Evolutionary conservation across 2,797 vertebrate species (phyloP), one percentile per base, ranked within the genome.

Genomic region (Scolopax rusticola): DNA sequence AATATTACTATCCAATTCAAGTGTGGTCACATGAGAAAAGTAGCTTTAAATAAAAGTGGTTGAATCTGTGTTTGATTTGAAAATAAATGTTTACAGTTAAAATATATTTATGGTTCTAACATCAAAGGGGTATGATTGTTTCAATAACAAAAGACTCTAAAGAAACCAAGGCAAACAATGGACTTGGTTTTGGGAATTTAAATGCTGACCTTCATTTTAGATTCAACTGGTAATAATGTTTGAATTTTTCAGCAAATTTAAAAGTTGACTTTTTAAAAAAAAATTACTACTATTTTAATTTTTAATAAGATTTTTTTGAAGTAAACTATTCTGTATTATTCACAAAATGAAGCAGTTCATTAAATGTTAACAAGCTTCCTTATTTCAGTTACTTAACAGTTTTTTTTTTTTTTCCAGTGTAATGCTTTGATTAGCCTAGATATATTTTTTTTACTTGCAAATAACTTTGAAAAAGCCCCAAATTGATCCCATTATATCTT

Each of bases 181-280:
- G 17, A 8, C 5, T 63, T 57, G 15, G 4, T 24, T 75, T 68
- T 6, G 16, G 14, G 11, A 87, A 41, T 53, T 41, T 15, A 60
- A 82, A 59, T 51, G 6, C 9, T 60, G 28, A 50, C 27, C 13
- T 59, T 67, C 1, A 9, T 68, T 91, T 81, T 47, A 13, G 20
- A 16, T 63, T 67, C 20, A 67, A 3, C 12, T 33, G 9, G 18
- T 45, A 32, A 40, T 17, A 45, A 25, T 25, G 10, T 60, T 91
- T 4, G 12, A 47, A 47, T 1, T 64, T 56, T 11, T 27, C n/a
- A 65, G 7, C 15, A 77, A 60, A 40, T 19, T 11, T 38, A 36
- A 1, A 19, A 17, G 16, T 6, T 24, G 8, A 33, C 14, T 30
- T 50, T 10, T 69, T 67, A 61, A 0, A 0, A 17, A 40, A 43